Evolutionary conservation across 2,797 vertebrate species (phyloP), one percentile per base, ranked within the genome.

Genomic region (Valencia hispanica): DNA sequence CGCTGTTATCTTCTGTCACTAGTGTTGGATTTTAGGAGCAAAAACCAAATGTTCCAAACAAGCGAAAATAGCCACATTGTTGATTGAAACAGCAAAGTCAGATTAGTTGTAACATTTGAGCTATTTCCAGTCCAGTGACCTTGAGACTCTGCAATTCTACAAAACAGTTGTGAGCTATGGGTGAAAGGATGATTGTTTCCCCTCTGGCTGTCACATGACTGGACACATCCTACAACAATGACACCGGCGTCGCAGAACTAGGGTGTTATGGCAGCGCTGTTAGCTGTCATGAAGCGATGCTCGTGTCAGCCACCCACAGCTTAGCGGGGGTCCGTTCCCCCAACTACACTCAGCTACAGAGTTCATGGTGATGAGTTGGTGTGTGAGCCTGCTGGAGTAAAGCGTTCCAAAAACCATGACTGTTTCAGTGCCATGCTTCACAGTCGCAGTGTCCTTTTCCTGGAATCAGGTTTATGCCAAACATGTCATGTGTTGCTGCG

Each of bases 61-160:
- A 14, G n/a, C 22, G 73, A 36, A 70, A 43, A 12, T n/a, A 51
- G 41, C 30, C 55, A 22, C 10, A 11, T 77, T 43, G 68, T 74
- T 75, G 75, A 53, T 75, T 50, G 65, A 72, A 77, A 85, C 50
- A 74, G 65, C 61, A 68, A 89, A 80, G 86, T 92, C 86, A 84
- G 78, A 73, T 78, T 41, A 90, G 87, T 79, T 59, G 68, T 59
- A 72, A 76, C 75, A 36, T 86, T 84, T 80, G 71, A 30, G 85
- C 84, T 79, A 73, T 75, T 80, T 82, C 79, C 34, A 65, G 30
- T 83, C 27, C 50, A 59, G 63, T 77, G 32, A 68, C 82, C 70
- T 68, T 68, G 39, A 41, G 25, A 68, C 39, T 39, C 36, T 43
- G 65, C 39, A 36, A 2, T 27, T 55, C 6, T 27, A 14, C 11